Conservation (phyloP, 2,113 vertebrate species). For the Eudyptes chrysolophus region DNA sequence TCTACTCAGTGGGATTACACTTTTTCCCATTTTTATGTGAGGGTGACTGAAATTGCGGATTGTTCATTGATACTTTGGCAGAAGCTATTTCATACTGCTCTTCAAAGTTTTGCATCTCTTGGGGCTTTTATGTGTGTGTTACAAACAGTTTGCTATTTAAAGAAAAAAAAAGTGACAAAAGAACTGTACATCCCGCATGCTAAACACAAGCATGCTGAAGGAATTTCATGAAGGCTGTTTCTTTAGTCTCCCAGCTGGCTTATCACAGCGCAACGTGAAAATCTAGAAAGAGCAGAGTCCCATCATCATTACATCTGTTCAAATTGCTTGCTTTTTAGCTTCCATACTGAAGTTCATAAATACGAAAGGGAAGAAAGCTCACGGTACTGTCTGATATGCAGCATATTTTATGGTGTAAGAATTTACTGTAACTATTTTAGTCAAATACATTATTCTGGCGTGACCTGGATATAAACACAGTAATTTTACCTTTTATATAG, state of each 20-base stretch:
- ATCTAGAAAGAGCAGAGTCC: neutral
- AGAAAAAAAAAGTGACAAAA: neutral
- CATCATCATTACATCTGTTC: constrained; percentile 50
- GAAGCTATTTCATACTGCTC: neutral
- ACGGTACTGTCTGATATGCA: neutral
- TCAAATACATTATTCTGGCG: neutral
- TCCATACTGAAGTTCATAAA: constrained; percentile 10
- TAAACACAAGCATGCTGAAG: neutral
- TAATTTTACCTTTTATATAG: neutral
- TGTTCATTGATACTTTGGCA: neutral
- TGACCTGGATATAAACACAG: neutral
- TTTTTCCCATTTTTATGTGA: neutral
- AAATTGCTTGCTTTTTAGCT: neutral
- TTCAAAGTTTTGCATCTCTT: neutral
- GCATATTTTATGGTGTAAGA: neutral
- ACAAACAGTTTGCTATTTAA: neutral
- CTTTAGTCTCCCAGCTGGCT: constrained; percentile 3
- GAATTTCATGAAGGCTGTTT: neutral
- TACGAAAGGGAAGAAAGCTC: neutral
- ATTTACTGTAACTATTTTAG: neutral
- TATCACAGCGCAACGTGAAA: neutral
- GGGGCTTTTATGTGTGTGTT: neutral
- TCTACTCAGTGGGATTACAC: neutral
- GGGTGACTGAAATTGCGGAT: neutral
- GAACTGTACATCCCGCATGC: neutral